Base-by-base conservation (phyloP, 2,888 invertebrate species). In the Aspidiotus rigidus region DNA sequence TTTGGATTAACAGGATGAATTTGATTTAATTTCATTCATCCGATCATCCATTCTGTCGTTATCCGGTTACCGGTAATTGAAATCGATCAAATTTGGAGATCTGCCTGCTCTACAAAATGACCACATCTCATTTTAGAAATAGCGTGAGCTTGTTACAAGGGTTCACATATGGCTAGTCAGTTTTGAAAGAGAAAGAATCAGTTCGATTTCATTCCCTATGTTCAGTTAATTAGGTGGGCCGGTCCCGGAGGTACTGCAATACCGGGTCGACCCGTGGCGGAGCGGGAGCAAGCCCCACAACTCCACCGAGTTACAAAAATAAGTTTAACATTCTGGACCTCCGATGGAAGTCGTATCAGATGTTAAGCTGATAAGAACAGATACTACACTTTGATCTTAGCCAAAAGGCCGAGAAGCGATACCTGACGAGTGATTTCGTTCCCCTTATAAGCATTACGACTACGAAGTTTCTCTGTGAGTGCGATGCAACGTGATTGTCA, bases 381-480 rank as follows among this genome's bases (percentile, higher is more conserved):
- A 64, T 64, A 64, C 64, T 64, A 64, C 66, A 63, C 54, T 62
- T 64, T 62, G 64, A 69, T 67, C 56, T 67, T 64, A 57, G 64
- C 63, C 64, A 71, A 63, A 57, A 69, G 67, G 69, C 62, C 55
- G 62, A 62, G 63, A 69, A 71, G 64, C 64, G 69, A 69, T 69
- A 61, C 49, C 6, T 2, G 6, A 28, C 5, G 28, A 28, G 5
- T 1, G 28, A 1, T 28, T 5, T 28, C 28, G 28, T 28, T 28
- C 28, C 1, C 28, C 28, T 28, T 28, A 28, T 28, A 28, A 49
- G 49, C 2, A 49, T 49, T 49, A n/a, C 6, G 10, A 49, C 49
- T 49, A 49, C 49, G 2, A 49, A 11, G 2, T n/a, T 49, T 49
- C 10, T 49, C 10, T 49, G 49, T 6, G 28, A 28, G 28, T 28